Conservation (phyloP, 2,797 vertebrate species). For the Mallotus villosus region DNA sequence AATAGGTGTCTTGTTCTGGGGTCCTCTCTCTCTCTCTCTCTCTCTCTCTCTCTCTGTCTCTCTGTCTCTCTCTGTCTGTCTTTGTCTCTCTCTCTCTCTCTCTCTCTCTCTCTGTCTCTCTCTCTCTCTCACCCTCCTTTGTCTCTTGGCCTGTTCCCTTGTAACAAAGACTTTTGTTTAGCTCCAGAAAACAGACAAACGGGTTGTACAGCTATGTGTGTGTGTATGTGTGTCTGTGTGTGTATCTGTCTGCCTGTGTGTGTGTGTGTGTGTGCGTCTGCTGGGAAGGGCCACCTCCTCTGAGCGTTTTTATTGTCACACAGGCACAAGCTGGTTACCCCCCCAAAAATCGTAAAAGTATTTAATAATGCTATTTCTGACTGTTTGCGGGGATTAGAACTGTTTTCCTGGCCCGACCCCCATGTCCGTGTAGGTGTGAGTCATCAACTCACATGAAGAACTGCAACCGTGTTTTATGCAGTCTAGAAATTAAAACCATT, state of each 20-base stretch:
- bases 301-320: not conserved
- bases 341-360: not conserved
- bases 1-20: slow-evolving; percentile 28
- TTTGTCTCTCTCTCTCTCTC: slow-evolving; percentile 14
- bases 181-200: slow-evolving; percentile 9
- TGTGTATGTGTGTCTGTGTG: no score
- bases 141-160: not conserved
- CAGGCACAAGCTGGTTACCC: not conserved
- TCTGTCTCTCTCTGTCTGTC: slow-evolving; percentile 5
- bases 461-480: not conserved
- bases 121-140: slow-evolving; percentile 4
- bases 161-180: slow-evolving; percentile 47
- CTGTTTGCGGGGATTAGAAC: not conserved
- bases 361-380: not conserved
- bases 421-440: slow-evolving; percentile 21
- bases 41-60: slow-evolving; percentile 6
- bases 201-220: no score
- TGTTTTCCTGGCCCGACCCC: not conserved
- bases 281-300: not conserved
- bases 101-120: slow-evolving; percentile 8
- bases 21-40: slow-evolving; percentile 1
- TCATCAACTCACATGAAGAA: slow-evolving; percentile 5
- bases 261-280: not conserved
- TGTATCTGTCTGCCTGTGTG: no score
- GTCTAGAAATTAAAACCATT: no score